Evolutionary conservation across 2,113 vertebrate species (phyloP), one percentile per base, ranked within the genome.

Genomic region (Prinia subflava): DNA sequence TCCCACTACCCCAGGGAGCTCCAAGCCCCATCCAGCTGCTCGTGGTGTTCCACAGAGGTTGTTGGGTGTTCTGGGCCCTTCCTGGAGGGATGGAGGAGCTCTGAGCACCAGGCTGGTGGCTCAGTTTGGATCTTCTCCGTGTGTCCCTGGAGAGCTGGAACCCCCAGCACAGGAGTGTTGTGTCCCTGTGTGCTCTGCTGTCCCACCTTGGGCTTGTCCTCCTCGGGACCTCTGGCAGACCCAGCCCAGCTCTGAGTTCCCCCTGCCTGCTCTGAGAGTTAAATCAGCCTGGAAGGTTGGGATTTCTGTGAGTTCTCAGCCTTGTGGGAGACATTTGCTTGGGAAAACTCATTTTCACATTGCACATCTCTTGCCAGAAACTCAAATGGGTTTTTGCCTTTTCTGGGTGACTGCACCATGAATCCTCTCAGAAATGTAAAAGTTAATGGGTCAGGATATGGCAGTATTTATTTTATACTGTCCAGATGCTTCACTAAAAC

Each of bases 171-270:
- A 6, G 35, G 39, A 39, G 1, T 4, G 0, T 6, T 4, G 65
- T 35, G 50, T 56, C 2, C 35, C 25, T 31, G 11, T 19, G 50
- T 22, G 55, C 20, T 2, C 85, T 30, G 4, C 41, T 27, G 12
- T 7, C 30, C 7, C 31, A 2, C 3, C 44, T 4, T 17, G 55
- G 42, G 2, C 3, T 0, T 8, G 2, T 24, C 31, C 59, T 91
- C 13, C 4, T 13, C 1, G 0, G 25, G 22, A 2, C 13, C 39
- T 17, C 52, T 1, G 13, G 28, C 53, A 30, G 8, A 7, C 5
- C 13, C 24, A 27, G 35, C 7, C 57, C 75, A 16, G 20, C 30
- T 59, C 73, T 1, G 0, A 28, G 11, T 7, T 75, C 37, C 52
- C 44, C 62, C 50, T 50, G 12, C 17, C 3, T 9, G 20, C 63